A percentile compares a stretch with the other conserved stretches of the same genome.
phyloP scores from a whole-genome alignment of 2,113 vertebrate genomes.

The Osmerus mordax region DNA sequence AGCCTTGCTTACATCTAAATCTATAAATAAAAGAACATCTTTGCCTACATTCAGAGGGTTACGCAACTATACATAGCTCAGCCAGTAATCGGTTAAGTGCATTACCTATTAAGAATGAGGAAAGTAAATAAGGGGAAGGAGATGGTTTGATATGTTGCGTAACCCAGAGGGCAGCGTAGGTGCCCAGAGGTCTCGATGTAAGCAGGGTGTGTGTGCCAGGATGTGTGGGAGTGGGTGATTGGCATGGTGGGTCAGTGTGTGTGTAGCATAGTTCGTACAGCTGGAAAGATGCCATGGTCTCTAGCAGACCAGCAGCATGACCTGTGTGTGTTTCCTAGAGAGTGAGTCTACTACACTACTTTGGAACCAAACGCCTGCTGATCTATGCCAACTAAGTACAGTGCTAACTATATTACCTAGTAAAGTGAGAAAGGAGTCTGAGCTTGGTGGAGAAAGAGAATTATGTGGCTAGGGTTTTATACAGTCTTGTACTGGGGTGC shows the following conservation, averaged over 20 bases:
- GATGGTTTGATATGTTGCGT: slow-evolving; percentile 9
- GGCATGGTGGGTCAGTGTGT: background rate
- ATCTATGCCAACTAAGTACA: too few relatives aligned
- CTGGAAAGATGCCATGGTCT: too few relatives aligned
- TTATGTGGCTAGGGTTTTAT: too few relatives aligned
- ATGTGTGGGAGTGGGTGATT: background rate
- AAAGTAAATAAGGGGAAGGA: background rate
- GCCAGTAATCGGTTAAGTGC: slow-evolving; percentile 58
- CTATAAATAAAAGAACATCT: slow-evolving; percentile 7
- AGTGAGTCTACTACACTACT: too few relatives aligned
- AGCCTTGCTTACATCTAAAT: slow-evolving; percentile 27
- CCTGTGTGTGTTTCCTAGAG: too few relatives aligned
- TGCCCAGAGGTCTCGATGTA: background rate
- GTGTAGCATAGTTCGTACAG: background rate
- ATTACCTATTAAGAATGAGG: slow-evolving; percentile 11
- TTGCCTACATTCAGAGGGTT: slow-evolving; percentile 5
- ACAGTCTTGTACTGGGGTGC: too few relatives aligned
- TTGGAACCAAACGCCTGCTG: too few relatives aligned
- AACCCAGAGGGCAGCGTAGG: background rate
- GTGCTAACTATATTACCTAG: too few relatives aligned
- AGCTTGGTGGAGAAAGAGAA: too few relatives aligned
- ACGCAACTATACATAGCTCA: slow-evolving; percentile 58
- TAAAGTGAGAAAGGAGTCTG: too few relatives aligned
- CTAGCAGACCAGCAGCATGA: too few relatives aligned
- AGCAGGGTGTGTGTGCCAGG: background rate